Percentiles rank a stretch among this genome's conserved stretches.
Conservation (phyloP, 2,113 vertebrate species). For the Sus scrofa region DNA sequence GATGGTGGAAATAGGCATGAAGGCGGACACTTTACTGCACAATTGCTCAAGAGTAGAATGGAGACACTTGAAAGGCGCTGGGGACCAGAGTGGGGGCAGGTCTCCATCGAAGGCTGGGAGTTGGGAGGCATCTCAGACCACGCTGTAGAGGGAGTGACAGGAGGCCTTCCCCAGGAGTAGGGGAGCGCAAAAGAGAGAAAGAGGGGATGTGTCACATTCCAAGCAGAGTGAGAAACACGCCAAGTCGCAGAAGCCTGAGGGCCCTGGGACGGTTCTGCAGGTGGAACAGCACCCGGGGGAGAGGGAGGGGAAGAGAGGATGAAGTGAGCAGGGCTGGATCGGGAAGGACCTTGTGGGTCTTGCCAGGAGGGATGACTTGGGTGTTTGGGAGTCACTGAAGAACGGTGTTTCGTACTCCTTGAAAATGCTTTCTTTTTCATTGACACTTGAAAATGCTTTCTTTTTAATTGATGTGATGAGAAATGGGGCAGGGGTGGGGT, state of each 20-base stretch:
- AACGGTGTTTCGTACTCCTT: neutral
- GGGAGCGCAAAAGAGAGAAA: neutral
- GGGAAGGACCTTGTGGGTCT: neutral
- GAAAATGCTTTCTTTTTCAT: neutral
- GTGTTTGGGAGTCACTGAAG: neutral
- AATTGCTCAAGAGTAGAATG: neutral
- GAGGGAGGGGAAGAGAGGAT: neutral
- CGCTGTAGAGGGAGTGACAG: neutral
- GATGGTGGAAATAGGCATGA: neutral
- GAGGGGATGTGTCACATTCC: neutral
- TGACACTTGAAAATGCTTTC: neutral
- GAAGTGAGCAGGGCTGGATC: neutral
- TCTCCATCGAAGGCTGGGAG: neutral
- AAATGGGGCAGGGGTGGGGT: neutral
- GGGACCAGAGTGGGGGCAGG: neutral
- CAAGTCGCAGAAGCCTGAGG: neutral
- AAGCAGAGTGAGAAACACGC: neutral
- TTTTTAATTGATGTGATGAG: neutral
- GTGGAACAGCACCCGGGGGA: accelerated
- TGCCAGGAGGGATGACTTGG: neutral
- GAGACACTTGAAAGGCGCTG: neutral
- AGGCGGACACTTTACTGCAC: neutral
- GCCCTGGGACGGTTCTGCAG: neutral
- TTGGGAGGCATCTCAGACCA: accelerated
- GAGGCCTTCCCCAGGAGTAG: neutral